A percentile compares a stretch with the other conserved stretches of the same genome.
Conservation (phyloP, 2,888 invertebrate species). For the Abrostola triplasia region DNA sequence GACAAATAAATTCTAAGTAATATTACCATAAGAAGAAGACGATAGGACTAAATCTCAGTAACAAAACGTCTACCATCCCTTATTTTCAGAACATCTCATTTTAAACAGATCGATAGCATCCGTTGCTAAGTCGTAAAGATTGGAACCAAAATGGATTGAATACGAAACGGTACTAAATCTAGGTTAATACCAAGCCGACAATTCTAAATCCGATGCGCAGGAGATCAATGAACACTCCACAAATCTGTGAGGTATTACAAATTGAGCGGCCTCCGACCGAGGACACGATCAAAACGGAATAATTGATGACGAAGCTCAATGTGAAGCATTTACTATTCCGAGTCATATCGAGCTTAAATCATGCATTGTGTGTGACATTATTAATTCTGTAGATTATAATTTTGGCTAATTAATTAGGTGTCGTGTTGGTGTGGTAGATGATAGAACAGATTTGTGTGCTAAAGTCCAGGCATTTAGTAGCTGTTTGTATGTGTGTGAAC, state of each 20-base stretch:
- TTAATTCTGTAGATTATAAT: no score
- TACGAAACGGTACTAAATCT: neutral
- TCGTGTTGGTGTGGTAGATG: no score
- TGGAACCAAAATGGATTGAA: neutral
- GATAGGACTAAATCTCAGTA: no score
- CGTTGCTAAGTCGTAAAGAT: neutral
- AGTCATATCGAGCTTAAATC: no score
- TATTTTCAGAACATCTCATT: neutral
- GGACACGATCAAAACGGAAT: conserved; percentile 25
- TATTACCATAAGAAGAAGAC: no score
- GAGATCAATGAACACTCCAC: conserved; percentile 26
- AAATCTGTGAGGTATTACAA: conserved; percentile 32
- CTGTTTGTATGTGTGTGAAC: no score
- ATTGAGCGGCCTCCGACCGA: conserved; percentile 22
- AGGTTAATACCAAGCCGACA: neutral
- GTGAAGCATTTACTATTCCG: conserved; percentile 17
- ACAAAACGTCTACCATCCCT: no score
- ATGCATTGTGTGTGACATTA: no score
- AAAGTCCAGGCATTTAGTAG: no score
- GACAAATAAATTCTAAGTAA: no score
- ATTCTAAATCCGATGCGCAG: conserved; percentile 4
- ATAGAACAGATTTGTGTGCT: no score
- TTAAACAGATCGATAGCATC: neutral
- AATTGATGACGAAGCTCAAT: conserved; percentile 28
- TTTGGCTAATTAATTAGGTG: no score